Conservation (phyloP, 2,888 invertebrate genomes). For the Acleris sparsana region DNA sequence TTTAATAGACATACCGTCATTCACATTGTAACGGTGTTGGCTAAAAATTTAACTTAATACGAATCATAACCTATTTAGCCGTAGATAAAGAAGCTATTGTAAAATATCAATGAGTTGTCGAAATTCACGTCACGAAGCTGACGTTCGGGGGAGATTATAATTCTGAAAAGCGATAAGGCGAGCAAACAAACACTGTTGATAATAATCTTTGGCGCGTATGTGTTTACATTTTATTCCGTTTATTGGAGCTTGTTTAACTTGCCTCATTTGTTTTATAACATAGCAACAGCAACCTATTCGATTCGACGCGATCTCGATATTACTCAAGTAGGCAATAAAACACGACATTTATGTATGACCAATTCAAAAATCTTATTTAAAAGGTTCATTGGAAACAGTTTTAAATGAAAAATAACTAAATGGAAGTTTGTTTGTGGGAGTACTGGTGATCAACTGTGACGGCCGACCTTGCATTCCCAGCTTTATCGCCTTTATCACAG, state of each 20-base stretch:
- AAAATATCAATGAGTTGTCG: constrained; percentile 14
- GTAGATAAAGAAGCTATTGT: constrained; percentile 4
- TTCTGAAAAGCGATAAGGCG: constrained; percentile 62
- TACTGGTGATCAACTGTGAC: background rate
- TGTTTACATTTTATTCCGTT: constrained; percentile 33
- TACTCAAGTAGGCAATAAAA: no score
- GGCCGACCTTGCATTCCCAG: background rate
- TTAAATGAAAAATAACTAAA: no score
- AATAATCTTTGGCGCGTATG: constrained; percentile 67
- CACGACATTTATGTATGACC: no score
- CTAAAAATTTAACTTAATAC: constrained; percentile 7
- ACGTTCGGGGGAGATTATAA: constrained; percentile 51
- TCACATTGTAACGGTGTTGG: background rate
- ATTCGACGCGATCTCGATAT: no score
- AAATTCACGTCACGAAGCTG: constrained; percentile 36
- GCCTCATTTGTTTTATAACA: constrained; percentile 18
- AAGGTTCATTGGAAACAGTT: no score
- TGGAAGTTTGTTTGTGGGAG: no score
- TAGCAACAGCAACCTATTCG: no score
- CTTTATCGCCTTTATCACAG: constrained; percentile 1
- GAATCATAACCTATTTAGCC: constrained; percentile 4
- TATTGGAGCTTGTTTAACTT: constrained; percentile 11
- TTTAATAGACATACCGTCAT: no score
- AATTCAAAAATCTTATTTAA: no score
- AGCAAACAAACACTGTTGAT: constrained; percentile 62